Conservation (phyloP, 2,797 vertebrate genomes). For the Linurgus olivaceus region DNA sequence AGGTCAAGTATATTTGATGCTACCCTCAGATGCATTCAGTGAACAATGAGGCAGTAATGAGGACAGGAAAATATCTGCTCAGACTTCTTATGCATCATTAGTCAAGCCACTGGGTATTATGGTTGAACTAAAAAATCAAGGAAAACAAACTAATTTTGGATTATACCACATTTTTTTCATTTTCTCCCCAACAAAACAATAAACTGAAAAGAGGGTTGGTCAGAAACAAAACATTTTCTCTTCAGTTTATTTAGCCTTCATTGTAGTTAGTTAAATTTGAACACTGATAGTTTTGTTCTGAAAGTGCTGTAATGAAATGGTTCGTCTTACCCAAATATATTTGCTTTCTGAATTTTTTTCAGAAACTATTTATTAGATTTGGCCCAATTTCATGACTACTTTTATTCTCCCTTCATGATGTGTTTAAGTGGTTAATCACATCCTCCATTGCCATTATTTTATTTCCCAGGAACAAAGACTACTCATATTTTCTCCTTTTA, state of each 20-base stretch:
- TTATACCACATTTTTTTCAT: neutral
- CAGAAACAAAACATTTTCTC: conserved; percentile 19
- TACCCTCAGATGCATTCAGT: neutral
- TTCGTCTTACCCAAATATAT: neutral
- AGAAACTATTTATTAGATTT: conserved; percentile 19
- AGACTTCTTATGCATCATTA: neutral
- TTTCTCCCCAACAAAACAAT: neutral
- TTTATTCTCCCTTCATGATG: neutral
- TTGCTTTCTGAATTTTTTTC: neutral
- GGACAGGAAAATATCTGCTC: neutral
- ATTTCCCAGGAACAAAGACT: conserved; percentile 18
- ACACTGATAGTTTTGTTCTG: neutral
- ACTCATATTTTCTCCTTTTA: neutral
- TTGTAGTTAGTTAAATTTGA: neutral
- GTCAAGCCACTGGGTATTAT: neutral
- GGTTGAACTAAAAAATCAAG: neutral
- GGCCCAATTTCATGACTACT: conserved; percentile 5
- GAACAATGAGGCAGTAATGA: conserved; percentile 12
- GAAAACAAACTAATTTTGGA: conserved; percentile 23
- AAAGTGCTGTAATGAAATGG: neutral
- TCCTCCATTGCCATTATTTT: conserved; percentile 21
- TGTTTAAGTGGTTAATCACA: conserved; percentile 26
- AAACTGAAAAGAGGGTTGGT: neutral
- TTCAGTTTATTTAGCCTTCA: neutral
- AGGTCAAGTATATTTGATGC: neutral